Conservation (phyloP, 1,140 invertebrate species). For the Sycobia sp. region DNA sequence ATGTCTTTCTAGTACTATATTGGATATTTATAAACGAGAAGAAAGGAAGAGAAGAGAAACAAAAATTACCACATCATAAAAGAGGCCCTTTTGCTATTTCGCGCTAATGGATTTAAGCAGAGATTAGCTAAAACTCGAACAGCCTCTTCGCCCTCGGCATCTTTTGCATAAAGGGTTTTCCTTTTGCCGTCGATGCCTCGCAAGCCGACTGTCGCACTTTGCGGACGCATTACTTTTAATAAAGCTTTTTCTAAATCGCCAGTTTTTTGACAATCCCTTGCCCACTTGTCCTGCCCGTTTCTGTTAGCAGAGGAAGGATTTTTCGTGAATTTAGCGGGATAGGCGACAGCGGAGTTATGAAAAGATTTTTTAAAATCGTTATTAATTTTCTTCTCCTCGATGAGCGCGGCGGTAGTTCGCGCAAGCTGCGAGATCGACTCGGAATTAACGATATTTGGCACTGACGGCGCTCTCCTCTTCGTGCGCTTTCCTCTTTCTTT, state of each 20-base stretch:
- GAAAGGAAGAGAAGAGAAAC: background rate
- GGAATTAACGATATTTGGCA: background rate
- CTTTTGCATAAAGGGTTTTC: conserved; percentile 56
- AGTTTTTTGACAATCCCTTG: background rate
- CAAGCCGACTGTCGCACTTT: background rate
- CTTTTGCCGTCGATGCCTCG: conserved; percentile 39
- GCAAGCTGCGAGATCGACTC: no score
- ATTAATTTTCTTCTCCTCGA: background rate
- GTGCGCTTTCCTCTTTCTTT: background rate
- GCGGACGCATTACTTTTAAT: background rate
- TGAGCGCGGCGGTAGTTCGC: background rate
- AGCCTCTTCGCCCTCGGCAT: conserved; percentile 50
- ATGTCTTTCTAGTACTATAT: no score
- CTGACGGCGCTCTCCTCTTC: conserved; percentile 35
- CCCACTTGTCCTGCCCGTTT: background rate
- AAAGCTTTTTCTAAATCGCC: background rate
- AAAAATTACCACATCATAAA: conserved; percentile 57
- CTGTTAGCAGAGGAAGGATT: background rate
- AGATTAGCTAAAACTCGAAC: conserved; percentile 52
- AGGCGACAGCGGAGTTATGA: background rate
- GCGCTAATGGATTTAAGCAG: conserved; percentile 56
- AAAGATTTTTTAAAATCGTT: background rate
- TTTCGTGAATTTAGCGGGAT: conserved; percentile 7
- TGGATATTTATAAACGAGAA: no score
- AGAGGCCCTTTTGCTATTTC: conserved; percentile 44